Conservation (phyloP, 2,888 invertebrate species). For the Noctua pronuba region DNA sequence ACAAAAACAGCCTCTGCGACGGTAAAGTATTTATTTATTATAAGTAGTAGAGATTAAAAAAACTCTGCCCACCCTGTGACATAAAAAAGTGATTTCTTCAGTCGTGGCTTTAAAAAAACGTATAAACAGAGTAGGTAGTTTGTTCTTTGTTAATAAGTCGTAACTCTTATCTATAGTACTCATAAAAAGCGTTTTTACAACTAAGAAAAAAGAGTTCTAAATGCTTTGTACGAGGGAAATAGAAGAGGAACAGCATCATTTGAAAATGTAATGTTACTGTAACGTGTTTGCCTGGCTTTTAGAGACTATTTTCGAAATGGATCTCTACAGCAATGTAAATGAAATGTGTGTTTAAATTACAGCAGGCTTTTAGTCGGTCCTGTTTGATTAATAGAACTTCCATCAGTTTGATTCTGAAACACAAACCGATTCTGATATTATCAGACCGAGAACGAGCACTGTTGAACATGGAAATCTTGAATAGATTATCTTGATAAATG, state of each 20-base stretch:
- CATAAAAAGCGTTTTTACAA: constrained; percentile 51
- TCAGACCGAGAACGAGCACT: not conserved
- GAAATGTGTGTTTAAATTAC: constrained; percentile 34
- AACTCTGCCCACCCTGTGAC: not conserved
- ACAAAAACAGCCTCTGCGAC: too few relatives aligned
- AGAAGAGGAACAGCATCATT: constrained; percentile 13
- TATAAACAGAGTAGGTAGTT: constrained; percentile 34
- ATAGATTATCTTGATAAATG: not conserved
- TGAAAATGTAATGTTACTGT: constrained; percentile 34
- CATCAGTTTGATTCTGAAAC: constrained; percentile 7
- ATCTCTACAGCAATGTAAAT: not conserved
- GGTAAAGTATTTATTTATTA: too few relatives aligned
- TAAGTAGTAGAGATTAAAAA: not conserved
- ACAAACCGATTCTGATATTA: constrained; percentile 1
- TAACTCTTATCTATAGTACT: constrained; percentile 49
- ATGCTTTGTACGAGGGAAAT: constrained; percentile 18
- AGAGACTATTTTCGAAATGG: constrained; percentile 7
- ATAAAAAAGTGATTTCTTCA: constrained; percentile 29
- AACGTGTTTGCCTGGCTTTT: constrained; percentile 47
- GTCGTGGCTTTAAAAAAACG: constrained; percentile 25
- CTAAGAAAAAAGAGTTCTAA: constrained; percentile 49
- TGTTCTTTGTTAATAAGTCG: constrained; percentile 47
- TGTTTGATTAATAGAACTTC: constrained; percentile 34
- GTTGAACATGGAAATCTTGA: not conserved
- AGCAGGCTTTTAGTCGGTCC: constrained; percentile 34